These are phyloP conservation scores for Leptonema lineaticorne DNA, from an alignment of 1,140 invertebrate species.

Conservation along the genomic window DNA sequence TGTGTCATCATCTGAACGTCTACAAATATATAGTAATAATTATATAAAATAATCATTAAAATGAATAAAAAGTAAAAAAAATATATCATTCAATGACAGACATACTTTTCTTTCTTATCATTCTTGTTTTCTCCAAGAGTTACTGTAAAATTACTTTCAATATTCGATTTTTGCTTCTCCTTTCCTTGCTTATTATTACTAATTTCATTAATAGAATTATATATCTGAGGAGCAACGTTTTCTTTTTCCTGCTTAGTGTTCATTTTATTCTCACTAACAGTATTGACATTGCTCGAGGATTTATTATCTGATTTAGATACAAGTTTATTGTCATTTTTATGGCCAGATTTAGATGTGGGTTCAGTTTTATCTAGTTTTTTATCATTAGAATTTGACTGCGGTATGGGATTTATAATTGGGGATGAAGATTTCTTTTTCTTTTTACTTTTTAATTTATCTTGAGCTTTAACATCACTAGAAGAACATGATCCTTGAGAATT, in stretches of 20 bases:
- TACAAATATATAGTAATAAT: slow-evolving; percentile 21
- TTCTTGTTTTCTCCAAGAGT: slow-evolving; percentile 35
- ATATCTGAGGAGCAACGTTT: slow-evolving; percentile 51
- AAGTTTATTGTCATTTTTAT: slow-evolving; percentile 48
- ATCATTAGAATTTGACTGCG: not conserved
- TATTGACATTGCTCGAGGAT: slow-evolving; percentile 13
- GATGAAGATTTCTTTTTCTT: slow-evolving; percentile 70
- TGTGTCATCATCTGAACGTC: slow-evolving; percentile 31
- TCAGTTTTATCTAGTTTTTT: slow-evolving; percentile 47
- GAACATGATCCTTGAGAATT: slow-evolving; percentile 83
- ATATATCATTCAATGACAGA: not conserved
- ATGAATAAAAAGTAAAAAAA: not conserved
- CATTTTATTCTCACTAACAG: slow-evolving; percentile 7
- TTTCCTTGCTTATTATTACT: slow-evolving; percentile 42
- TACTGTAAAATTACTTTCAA: not conserved
- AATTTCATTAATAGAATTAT: slow-evolving; percentile 35
- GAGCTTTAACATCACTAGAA: slow-evolving; percentile 66
- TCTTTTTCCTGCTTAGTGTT: slow-evolving; percentile 52
- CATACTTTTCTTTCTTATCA: slow-evolving; percentile 53
- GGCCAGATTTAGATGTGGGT: slow-evolving; percentile 46
- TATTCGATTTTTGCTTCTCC: slow-evolving; percentile 24
- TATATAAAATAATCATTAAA: not conserved
- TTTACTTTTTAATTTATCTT: slow-evolving; percentile 65
- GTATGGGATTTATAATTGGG: slow-evolving; percentile 26
- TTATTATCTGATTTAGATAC: slow-evolving; percentile 47